Evolutionary conservation across 2,113 vertebrate genomes (phyloP).

Genomic region (Lophura nycthemera): DNA sequence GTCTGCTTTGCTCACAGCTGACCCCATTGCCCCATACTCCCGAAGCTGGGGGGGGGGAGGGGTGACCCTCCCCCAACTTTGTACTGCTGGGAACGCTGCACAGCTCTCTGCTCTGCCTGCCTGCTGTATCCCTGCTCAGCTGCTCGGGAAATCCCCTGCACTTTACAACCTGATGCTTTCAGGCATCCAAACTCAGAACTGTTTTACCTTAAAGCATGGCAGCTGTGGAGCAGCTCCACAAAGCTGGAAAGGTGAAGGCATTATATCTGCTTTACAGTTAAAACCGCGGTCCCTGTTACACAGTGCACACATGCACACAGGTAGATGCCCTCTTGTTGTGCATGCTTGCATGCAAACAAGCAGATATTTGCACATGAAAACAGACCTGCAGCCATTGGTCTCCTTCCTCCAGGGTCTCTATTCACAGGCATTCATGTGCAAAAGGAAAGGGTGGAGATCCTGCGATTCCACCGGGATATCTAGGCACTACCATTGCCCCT

Average conservation of each 20-base stretch:
- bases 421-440: neutral
- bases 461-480: neutral
- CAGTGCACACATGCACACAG: fast-evolving
- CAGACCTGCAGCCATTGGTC: neutral
- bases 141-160: neutral
- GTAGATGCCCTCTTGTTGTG: neutral
- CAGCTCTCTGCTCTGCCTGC: neutral
- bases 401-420: neutral
- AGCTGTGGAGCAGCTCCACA: neutral
- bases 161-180: neutral
- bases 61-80: neutral
- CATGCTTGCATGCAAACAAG: neutral
- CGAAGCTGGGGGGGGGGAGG: fast-evolving
- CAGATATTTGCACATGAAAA: neutral
- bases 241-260: neutral
- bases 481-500: neutral
- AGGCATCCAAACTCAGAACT: neutral
- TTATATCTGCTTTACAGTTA: neutral
- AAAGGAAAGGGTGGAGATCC: neutral
- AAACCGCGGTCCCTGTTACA: neutral
- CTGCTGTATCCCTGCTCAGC: neutral
- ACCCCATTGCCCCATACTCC: neutral
- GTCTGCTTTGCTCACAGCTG: fast-evolving
- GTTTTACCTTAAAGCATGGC: neutral
- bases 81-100: fast-evolving